Base-by-base conservation (phyloP, 2,888 invertebrate species). In the Apamea anceps region DNA sequence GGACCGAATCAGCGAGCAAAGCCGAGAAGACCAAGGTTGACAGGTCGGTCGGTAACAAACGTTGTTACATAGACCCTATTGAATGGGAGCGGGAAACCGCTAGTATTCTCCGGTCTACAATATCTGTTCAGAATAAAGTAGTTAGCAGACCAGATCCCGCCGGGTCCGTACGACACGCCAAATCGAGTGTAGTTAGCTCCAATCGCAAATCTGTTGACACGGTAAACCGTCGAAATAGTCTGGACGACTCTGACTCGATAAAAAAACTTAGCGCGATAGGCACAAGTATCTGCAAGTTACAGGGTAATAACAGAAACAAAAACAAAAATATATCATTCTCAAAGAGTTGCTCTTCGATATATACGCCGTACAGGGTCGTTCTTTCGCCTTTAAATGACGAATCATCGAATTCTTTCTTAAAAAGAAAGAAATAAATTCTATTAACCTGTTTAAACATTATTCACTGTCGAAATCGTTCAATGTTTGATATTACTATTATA, bases 41-140 rank as follows among this genome's bases (percentile, higher is more conserved):
- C 89, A 95, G 93, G 91, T 97, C 97, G 84, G 97, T 97, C 85
- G 97, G 97, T 89, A 97, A 97, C 91, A 97, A 97, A 90, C 94
- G 97, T 85, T 97, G 97, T 91, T 97, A 97, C 88, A 97, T 97
- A 86, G 97, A 97, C 88, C 97, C 97, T 42, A 88, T 93, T 65
- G 95, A 95, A 83, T 97, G 97, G 97, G 97, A 97, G 92, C 95
- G 96, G 75, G 97, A 97, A 90, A 97, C 97, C 63, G 97, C 97
- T 86, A 97, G 97, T 93, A 97, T 97, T 78, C 93, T 96, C 42
- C 94, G 96, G 62, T 93, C 96, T 6, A 96, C 96, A 7, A 95
- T 97, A 90, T 96, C 96, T 12, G 95, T 97, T 75, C 96, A 96
- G 82, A 96, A 96, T 84, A 96, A 96, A 94, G 87, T 93, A 68